phyloP scores from a whole-genome alignment of 2,797 vertebrate species.

The Hozukius guyotensis region DNA sequence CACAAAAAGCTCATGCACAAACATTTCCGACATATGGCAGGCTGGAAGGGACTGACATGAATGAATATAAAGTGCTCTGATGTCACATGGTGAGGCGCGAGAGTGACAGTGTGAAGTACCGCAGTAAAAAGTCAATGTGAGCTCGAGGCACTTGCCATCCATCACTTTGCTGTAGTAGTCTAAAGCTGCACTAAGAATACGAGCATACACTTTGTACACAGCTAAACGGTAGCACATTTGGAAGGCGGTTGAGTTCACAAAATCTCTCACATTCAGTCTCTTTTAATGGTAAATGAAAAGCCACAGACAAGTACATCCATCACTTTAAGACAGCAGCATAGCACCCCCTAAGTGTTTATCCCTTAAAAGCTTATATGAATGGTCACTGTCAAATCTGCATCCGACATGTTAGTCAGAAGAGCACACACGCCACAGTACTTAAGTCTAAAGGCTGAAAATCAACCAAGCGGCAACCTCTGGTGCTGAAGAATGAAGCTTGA shows the following conservation, averaged over 20 bases:
- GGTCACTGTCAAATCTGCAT: no score
- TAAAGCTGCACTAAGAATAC: neutral
- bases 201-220: neutral
- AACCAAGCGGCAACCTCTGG: no score
- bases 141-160: conserved; percentile 44
- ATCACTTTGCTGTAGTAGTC: conserved; percentile 23
- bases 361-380: neutral
- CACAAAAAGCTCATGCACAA: neutral
- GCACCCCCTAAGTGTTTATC: neutral
- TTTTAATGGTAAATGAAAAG: neutral
- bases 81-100: conserved; percentile 39
- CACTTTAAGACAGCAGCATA: neutral
- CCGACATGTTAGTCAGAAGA: no score
- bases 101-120: conserved; percentile 52
- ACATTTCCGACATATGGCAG: neutral
- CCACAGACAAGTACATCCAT: neutral
- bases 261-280: neutral
- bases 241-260: neutral
- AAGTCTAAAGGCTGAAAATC: no score
- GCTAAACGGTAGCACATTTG: neutral
- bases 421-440: no score
- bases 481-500: no score
- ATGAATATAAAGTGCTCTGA: conserved; percentile 33
- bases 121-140: conserved; percentile 52
- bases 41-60: conserved; percentile 13